Base-by-base conservation (phyloP, 2,113 vertebrate species). In the Arenaria interpres region DNA sequence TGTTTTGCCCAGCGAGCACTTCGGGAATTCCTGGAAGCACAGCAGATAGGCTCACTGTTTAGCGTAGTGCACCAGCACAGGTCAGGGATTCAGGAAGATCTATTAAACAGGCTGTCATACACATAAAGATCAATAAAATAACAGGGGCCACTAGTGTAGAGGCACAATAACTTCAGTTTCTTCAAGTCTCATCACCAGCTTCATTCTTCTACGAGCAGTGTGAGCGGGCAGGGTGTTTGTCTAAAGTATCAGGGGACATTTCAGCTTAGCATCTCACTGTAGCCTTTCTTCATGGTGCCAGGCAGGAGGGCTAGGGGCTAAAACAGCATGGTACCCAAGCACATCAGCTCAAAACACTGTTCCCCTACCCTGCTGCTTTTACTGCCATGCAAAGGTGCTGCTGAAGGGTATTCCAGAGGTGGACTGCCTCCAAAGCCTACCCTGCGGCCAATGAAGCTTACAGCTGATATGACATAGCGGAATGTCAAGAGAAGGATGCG, bases 391-490 rank as follows among this genome's bases (percentile, higher is more conserved):
- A 75, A 25, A 63, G 51, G 25, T 12, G 45, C n/a, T 75, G 81
- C 41, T 73, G 67, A 80, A 89, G 41, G 23, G 15, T 81, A 64
- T 9, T 96, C 50, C 83, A 77, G 41, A 9, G 33, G 71, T 6
- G 51, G 32, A 62, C 14, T 41, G 46, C 16, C 32, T 72, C 57
- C 89, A 78, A 78, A 85, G 56, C 23, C 69, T 27, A 51, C 39
- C 21, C 32, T 1, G 2, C 6, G 10, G 48, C 12, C 0, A 0
- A 20, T 4, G 43, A 92, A 76, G 51, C 14, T 72, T n/a, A 83
- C 16, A 48, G 84, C 14, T 63, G 37, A 19, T 53, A 35, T 1
- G 32, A 59, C 28, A 28, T 0, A 81, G 60, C 0, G 8, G 24
- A n/a, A 60, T 4, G 6, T 60, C 76, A 95, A 80, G 75, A 74